Conservation (phyloP, 1,140 invertebrate species). For the Aphis craccivora region DNA sequence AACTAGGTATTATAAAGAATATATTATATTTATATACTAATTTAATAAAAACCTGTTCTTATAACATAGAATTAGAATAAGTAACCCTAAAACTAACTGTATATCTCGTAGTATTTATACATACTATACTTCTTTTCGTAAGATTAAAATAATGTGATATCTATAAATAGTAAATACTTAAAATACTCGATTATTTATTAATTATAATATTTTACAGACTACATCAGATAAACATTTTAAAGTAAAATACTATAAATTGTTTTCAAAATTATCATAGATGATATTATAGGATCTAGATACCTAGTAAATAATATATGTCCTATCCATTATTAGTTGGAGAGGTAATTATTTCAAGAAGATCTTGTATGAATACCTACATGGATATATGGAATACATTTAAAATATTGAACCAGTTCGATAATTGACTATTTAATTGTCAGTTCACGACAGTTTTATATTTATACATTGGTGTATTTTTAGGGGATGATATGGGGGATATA, state of each 20-base stretch:
- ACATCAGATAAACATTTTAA: neutral
- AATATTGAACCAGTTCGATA: neutral
- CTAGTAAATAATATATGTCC: too few relatives aligned
- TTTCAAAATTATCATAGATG: neutral
- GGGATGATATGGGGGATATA: too few relatives aligned
- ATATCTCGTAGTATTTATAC: neutral
- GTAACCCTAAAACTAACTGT: conserved; percentile 21
- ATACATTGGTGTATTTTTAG: too few relatives aligned
- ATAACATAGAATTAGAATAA: neutral
- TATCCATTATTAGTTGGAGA: too few relatives aligned
- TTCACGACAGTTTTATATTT: neutral
- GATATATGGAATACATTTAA: neutral
- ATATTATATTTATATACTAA: neutral
- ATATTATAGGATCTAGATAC: neutral
- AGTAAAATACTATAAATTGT: neutral
- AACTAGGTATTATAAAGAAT: neutral
- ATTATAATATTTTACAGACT: neutral
- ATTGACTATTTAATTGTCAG: neutral
- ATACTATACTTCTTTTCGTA: neutral
- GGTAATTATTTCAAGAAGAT: neutral
- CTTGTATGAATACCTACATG: neutral
- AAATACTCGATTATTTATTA: neutral
- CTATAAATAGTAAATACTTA: neutral
- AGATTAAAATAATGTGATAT: neutral
- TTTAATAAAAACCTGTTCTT: conserved; percentile 23